Conservation (phyloP, 1,140 invertebrate genomes). For the Xylocopa sonorina region DNA sequence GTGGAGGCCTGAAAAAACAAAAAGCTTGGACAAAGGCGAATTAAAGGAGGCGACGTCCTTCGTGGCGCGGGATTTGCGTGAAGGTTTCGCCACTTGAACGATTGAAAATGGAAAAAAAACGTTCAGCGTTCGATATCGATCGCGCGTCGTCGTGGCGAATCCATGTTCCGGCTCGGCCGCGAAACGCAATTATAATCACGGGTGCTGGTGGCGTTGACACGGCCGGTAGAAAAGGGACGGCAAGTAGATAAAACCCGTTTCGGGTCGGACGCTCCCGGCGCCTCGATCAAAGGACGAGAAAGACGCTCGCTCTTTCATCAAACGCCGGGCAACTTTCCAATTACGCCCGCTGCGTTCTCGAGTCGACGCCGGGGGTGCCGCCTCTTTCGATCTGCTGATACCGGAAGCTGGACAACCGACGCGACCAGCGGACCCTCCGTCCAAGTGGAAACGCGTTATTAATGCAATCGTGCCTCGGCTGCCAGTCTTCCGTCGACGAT, state of each 20-base stretch:
- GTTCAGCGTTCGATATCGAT: not conserved
- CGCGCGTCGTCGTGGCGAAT: not conserved
- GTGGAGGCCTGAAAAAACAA: not conserved
- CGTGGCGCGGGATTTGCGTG: not conserved
- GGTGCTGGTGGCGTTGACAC: not conserved
- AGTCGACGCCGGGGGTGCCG: conserved; percentile 20
- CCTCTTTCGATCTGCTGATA: conserved; percentile 30
- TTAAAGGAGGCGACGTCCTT: not conserved
- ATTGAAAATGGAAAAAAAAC: conserved; percentile 1
- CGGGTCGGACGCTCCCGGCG: conserved; percentile 29
- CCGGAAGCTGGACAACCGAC: conserved; percentile 30
- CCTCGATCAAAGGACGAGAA: conserved; percentile 50
- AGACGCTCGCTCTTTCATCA: conserved; percentile 62
- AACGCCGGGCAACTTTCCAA: conserved; percentile 62
- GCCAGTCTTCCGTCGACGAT: too few relatives aligned
- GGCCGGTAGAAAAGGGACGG: not conserved
- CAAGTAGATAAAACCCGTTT: conserved; percentile 32
- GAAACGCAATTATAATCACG: conserved; percentile 27
- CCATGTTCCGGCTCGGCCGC: not conserved
- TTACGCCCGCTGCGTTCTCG: conserved; percentile 50
- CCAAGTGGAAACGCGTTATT: not conserved
- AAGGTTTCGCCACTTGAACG: not conserved
- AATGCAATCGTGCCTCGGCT: not conserved
- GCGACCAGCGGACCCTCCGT: not conserved
- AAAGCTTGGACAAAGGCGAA: not conserved